Conservation (phyloP, 1,140 invertebrate genomes). For the Solenopsis fugax region DNA sequence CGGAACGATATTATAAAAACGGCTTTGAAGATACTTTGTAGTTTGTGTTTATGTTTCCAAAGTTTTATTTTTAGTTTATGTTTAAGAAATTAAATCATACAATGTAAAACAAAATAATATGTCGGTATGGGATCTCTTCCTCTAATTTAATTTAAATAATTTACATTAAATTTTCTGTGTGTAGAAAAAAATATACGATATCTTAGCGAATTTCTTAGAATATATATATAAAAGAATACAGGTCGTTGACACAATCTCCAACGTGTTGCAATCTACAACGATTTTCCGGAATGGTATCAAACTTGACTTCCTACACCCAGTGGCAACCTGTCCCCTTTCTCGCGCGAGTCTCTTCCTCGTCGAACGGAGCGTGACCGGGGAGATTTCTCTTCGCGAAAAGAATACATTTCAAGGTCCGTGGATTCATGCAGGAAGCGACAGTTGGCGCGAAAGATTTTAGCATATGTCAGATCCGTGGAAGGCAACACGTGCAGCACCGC, state of each 20-base stretch:
- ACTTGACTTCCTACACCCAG: slow-evolving; percentile 21
- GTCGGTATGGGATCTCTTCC: no score
- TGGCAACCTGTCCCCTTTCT: slow-evolving; percentile 42
- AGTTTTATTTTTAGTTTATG: no score
- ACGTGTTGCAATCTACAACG: neutral
- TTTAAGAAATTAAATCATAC: no score
- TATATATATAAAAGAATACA: neutral
- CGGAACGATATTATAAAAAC: no score
- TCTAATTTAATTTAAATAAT: no score
- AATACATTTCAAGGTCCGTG: slow-evolving; percentile 85
- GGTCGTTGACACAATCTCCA: neutral
- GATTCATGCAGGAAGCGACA: slow-evolving; percentile 84
- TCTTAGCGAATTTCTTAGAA: neutral
- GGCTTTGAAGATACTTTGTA: no score
- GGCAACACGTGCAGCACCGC: slow-evolving; percentile 74
- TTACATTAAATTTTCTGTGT: neutral
- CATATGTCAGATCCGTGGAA: slow-evolving; percentile 80
- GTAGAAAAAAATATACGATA: neutral
- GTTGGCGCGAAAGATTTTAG: slow-evolving; percentile 83
- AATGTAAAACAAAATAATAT: no score
- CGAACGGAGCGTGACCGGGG: slow-evolving; percentile 65
- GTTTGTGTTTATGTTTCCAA: no score
- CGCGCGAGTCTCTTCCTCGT: slow-evolving; percentile 55
- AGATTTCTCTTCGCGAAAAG: slow-evolving; percentile 76
- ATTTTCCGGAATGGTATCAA: slow-evolving; percentile 12